These are phyloP conservation scores for Lucinisca nassula DNA, from an alignment of 2,888 invertebrate species.

Conservation along the genomic window DNA sequence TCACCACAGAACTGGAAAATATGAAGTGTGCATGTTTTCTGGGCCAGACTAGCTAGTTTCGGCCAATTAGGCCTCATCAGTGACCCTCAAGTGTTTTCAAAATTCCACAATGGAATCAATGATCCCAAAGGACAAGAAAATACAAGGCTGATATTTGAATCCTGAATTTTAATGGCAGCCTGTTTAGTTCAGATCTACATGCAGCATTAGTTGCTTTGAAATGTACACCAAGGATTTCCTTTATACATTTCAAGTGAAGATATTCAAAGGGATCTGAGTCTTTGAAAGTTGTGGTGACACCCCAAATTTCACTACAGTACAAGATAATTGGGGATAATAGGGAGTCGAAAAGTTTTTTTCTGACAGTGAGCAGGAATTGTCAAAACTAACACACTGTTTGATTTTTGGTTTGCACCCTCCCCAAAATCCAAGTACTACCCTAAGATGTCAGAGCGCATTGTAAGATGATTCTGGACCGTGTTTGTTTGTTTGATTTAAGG, in stretches of 20 bases:
- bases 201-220: constrained; percentile 34
- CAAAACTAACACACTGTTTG: constrained; percentile 3
- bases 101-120: too few relatives aligned
- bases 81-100: too few relatives aligned
- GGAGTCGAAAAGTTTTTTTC: constrained; percentile 1
- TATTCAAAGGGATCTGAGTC: constrained; percentile 21
- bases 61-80: too few relatives aligned
- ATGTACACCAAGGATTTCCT: constrained; percentile 41
- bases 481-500: too few relatives aligned
- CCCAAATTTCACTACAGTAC: constrained; percentile 20
- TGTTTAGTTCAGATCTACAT: constrained; percentile 33
- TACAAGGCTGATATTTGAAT: not conserved
- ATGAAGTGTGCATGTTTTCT: too few relatives aligned
- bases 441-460: too few relatives aligned
- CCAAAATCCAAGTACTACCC: too few relatives aligned
- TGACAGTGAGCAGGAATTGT: constrained; percentile 23
- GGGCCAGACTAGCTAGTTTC: too few relatives aligned
- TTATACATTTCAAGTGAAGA: constrained; percentile 38
- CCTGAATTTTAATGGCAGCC: constrained; percentile 27
- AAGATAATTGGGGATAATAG: constrained; percentile 4
- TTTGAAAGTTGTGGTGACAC: constrained; percentile 4
- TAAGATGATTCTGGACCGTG: too few relatives aligned
- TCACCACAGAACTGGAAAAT: too few relatives aligned
- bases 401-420: too few relatives aligned
- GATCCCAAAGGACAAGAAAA: too few relatives aligned